Conservation (phyloP, 64 coral and sea anemone genomes). For the Orbicella faveolata region DNA sequence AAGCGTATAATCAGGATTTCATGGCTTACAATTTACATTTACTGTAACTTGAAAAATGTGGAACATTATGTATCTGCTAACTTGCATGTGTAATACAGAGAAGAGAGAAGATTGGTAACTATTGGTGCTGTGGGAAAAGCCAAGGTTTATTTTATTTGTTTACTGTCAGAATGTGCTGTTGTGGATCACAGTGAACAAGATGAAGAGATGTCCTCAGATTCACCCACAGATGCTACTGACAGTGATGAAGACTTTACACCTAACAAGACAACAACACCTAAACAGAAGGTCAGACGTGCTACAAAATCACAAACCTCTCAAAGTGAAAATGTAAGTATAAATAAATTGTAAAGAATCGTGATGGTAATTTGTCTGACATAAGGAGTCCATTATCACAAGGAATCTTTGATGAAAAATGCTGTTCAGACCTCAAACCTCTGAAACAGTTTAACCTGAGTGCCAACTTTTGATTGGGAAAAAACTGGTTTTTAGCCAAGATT, state of each 20-base stretch:
- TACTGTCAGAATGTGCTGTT: conserved; percentile 24
- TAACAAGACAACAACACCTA: neutral
- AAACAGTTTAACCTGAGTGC: too few species aligned
- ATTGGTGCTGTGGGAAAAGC: neutral
- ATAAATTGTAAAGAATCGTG: too few species aligned
- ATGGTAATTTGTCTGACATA: too few species aligned
- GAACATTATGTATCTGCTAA: too few species aligned
- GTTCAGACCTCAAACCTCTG: too few species aligned
- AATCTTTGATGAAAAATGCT: too few species aligned
- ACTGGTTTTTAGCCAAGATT: too few species aligned
- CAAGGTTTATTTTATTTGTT: neutral
- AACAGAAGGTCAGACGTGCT: neutral
- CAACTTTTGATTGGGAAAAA: too few species aligned
- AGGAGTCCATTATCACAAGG: too few species aligned
- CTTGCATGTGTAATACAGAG: neutral
- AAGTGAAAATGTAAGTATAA: neutral
- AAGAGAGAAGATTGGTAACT: neutral
- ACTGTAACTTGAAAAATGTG: too few species aligned
- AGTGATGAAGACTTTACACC: conserved; percentile 31
- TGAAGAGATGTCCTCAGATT: conserved; percentile 1
- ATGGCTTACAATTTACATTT: too few species aligned
- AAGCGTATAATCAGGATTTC: too few species aligned
- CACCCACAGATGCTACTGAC: neutral
- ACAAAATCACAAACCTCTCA: neutral
- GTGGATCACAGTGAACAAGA: neutral